Evolutionary conservation across 2,797 vertebrate species (phyloP).

Genomic region (Gadopsis marmoratus): DNA sequence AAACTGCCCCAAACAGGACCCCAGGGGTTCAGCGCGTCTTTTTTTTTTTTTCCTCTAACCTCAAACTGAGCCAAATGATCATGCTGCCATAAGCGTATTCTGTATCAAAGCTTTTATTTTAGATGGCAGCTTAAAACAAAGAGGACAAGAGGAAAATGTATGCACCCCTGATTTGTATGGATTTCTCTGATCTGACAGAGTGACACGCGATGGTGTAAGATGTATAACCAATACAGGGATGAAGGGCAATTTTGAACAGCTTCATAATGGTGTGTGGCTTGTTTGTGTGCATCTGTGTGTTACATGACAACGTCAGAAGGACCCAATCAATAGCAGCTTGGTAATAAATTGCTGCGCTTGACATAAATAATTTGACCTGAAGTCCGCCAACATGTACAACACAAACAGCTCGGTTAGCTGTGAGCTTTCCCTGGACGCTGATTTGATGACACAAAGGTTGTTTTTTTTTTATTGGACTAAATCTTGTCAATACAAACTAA

Average conservation of each 20-base stretch:
- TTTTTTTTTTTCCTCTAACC: slow-evolving; percentile 47
- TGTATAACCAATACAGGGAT: slow-evolving; percentile 26
- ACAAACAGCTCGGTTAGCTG: slow-evolving; percentile 60
- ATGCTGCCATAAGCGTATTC: slow-evolving; percentile 64
- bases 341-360: slow-evolving; percentile 79
- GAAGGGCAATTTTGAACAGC: slow-evolving; percentile 44
- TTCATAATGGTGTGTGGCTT: slow-evolving; percentile 23
- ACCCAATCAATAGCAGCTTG: slow-evolving; percentile 80
- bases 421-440: slow-evolving; percentile 38
- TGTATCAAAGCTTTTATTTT: slow-evolving; percentile 72
- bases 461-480: slow-evolving; percentile 36
- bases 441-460: slow-evolving; percentile 56
- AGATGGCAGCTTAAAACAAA: slow-evolving; percentile 48
- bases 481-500: slow-evolving; percentile 46
- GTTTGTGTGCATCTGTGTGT: slow-evolving; percentile 24
- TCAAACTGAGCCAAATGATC: slow-evolving; percentile 70
- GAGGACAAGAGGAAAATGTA: slow-evolving; percentile 30
- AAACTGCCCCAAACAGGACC: slow-evolving; percentile 80
- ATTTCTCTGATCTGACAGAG: slow-evolving; percentile 32
- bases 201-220: slow-evolving; percentile 24
- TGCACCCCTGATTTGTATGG: slow-evolving; percentile 53
- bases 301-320: slow-evolving; percentile 75
- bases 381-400: slow-evolving; percentile 60
- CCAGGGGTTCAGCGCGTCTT: slow-evolving; percentile 69
- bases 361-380: slow-evolving; percentile 79